phyloP scores from a whole-genome alignment of 1,140 invertebrate species.

The Agrypnia vestita region DNA sequence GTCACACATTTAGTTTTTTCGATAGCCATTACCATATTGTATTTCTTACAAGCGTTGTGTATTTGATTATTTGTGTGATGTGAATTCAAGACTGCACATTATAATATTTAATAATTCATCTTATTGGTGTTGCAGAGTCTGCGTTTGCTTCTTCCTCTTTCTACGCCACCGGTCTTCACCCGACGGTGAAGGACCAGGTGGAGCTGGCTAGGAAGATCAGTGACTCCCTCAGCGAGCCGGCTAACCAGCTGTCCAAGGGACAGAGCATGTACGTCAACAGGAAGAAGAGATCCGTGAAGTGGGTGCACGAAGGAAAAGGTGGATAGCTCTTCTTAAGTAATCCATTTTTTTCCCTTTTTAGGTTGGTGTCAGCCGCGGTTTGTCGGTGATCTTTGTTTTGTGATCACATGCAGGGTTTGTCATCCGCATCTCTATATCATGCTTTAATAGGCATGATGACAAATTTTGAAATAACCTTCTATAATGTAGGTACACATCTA shows the following conservation, averaged over 20 bases:
- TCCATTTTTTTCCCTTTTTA: too few species aligned
- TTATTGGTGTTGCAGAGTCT: constrained; percentile 49
- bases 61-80: neutral
- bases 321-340: constrained; percentile 52
- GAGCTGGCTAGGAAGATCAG: constrained; percentile 92
- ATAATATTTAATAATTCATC: too few species aligned
- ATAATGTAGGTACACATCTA: too few species aligned
- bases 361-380: too few species aligned
- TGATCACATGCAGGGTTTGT: too few species aligned
- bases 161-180: constrained; percentile 90
- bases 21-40: too few species aligned
- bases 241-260: constrained; percentile 92
- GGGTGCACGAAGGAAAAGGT: constrained; percentile 92
- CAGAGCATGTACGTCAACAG: constrained; percentile 96
- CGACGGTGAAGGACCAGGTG: constrained; percentile 96
- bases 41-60: too few species aligned
- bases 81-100: constrained; percentile 8
- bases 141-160: constrained; percentile 95
- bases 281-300: constrained; percentile 93
- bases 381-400: too few species aligned
- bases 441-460: too few species aligned
- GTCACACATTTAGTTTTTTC: too few species aligned
- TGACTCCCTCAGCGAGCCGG: constrained; percentile 91
- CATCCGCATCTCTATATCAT: too few species aligned
- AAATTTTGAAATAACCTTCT: too few species aligned